These are phyloP conservation scores for Bicyclus anynana DNA, from an alignment of 1,140 invertebrate genomes.

Conservation along the genomic window DNA sequence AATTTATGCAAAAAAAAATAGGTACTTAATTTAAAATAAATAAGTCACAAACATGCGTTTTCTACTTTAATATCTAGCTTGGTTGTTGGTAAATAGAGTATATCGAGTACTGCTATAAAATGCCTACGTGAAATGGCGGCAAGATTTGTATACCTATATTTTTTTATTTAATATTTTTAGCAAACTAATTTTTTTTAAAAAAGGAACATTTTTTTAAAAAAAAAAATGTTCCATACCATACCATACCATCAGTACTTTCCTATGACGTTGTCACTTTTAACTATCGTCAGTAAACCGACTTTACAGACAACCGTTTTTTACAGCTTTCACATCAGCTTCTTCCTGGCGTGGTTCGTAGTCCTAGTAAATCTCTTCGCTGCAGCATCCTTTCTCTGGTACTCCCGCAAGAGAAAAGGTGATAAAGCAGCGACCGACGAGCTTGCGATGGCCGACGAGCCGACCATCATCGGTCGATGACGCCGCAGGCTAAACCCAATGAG, in stretches of 20 bases:
- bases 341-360: slow-evolving; percentile 89
- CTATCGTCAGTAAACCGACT: too few species aligned
- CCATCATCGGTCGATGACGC: slow-evolving; percentile 87
- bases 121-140: background rate
- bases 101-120: too few species aligned
- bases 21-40: too few species aligned
- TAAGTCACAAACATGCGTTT: too few species aligned
- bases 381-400: slow-evolving; percentile 86
- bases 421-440: slow-evolving; percentile 87
- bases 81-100: too few species aligned
- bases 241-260: too few species aligned
- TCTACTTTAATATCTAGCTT: too few species aligned
- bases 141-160: background rate
- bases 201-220: too few species aligned
- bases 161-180: slow-evolving; percentile 7
- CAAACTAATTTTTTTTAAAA: too few species aligned
- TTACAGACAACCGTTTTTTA: slow-evolving; percentile 15
- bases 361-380: slow-evolving; percentile 83
- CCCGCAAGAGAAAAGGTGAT: slow-evolving; percentile 89
- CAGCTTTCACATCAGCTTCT: slow-evolving; percentile 85
- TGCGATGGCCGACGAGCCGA: slow-evolving; percentile 90
- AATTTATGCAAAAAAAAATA: too few species aligned
- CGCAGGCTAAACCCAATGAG: slow-evolving; percentile 27
- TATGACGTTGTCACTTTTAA: too few species aligned
- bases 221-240: too few species aligned